These are phyloP conservation scores for Clamator glandarius DNA, from an alignment of 2,797 vertebrate genomes.

Conservation along the genomic window DNA sequence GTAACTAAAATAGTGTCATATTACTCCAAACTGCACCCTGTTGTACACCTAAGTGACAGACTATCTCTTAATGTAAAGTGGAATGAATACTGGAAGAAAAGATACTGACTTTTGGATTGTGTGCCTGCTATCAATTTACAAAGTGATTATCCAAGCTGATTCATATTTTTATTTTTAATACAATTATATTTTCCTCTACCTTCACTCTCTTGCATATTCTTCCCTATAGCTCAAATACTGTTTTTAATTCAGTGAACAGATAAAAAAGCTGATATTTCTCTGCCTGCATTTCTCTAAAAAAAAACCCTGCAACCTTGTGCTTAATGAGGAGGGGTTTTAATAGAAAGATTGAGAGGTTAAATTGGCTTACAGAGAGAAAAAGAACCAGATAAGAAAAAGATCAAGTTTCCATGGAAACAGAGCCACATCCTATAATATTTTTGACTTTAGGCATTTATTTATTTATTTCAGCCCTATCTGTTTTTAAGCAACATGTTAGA, in stretches of 20 bases:
- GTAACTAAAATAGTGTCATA: slow-evolving; percentile 41
- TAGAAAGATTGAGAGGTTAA: slow-evolving; percentile 67
- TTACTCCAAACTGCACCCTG: slow-evolving; percentile 6
- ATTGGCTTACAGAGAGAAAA: slow-evolving; percentile 60
- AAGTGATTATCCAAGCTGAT: not conserved
- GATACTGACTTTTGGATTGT: not conserved
- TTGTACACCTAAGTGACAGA: slow-evolving; percentile 9
- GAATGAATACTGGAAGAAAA: not conserved
- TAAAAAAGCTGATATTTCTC: slow-evolving; percentile 55
- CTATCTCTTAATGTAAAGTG: not conserved
- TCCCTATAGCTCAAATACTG: not conserved
- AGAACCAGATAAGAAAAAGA: slow-evolving; percentile 53
- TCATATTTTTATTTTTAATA: slow-evolving; percentile 22
- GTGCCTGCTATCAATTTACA: not conserved
- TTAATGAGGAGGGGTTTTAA: slow-evolving; percentile 70
- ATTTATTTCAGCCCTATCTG: slow-evolving; percentile 21
- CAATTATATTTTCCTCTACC: not conserved
- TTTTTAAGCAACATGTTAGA: slow-evolving; percentile 27
- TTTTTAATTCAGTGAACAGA: slow-evolving; percentile 51
- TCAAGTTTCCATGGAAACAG: slow-evolving; percentile 69
- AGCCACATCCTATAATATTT: slow-evolving; percentile 62
- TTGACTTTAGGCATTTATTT: not conserved
- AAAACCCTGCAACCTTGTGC: slow-evolving; percentile 50
- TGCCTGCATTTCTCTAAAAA: slow-evolving; percentile 63
- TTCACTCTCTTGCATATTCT: slow-evolving; percentile 19